These are phyloP conservation scores for Rhinogobius similis DNA, from an alignment of 2,113 vertebrate species.

Conservation along the genomic window DNA sequence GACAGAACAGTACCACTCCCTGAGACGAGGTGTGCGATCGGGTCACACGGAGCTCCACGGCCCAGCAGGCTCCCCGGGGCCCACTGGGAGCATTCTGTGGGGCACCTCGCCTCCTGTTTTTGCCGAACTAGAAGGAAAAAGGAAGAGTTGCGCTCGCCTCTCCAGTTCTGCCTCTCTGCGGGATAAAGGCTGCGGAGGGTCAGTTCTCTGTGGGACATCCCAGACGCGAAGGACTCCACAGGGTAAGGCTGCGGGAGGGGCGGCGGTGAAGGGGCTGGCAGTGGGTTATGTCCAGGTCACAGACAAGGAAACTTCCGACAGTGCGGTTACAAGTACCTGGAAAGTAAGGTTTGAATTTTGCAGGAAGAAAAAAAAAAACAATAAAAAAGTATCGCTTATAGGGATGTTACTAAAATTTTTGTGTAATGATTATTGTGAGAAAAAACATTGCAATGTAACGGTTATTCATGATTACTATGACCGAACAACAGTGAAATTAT, in stretches of 20 bases:
- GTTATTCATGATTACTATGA: too few species aligned
- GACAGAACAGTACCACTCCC: constrained; percentile 21
- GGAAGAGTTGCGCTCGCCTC: constrained; percentile 30
- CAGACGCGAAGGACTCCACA: constrained; percentile 21
- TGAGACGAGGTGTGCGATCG: background rate
- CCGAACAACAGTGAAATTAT: too few species aligned
- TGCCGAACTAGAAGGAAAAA: constrained; percentile 25
- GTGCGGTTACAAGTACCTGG: background rate
- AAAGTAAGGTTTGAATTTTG: background rate
- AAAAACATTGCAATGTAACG: too few species aligned
- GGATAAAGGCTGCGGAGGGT: constrained; percentile 45
- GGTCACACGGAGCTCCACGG: background rate
- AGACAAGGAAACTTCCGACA: background rate
- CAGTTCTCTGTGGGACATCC: constrained; percentile 35
- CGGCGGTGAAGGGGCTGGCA: background rate
- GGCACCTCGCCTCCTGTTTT: constrained; percentile 26
- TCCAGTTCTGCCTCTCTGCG: constrained; percentile 15
- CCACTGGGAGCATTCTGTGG: constrained; percentile 23
- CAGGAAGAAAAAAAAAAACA: background rate
- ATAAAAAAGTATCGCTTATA: background rate
- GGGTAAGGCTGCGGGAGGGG: constrained; percentile 17
- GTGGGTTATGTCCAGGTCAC: constrained; percentile 24
- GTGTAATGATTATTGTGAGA: too few species aligned
- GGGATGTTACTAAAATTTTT: too few species aligned
- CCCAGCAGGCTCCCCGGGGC: constrained; percentile 22